Evolutionary conservation across 2,888 invertebrate species (phyloP), one percentile per base, ranked within the genome.

Genomic region (Blera fallax): DNA sequence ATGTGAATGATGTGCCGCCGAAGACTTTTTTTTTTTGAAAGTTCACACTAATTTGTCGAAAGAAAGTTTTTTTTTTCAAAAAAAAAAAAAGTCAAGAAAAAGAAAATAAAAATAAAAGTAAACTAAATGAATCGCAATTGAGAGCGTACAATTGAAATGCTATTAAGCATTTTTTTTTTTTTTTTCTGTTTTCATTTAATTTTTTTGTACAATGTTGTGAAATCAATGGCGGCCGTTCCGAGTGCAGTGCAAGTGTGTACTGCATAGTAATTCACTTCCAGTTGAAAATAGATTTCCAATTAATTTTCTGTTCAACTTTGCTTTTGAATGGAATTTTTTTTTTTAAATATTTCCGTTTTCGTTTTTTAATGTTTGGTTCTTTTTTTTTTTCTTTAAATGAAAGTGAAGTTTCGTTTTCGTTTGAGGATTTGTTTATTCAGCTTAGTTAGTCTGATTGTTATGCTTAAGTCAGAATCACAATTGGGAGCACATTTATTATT

Each of bases 21-120:
- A 16, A 21, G 34, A 62, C 52, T 40, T 83, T 83, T 83, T 83
- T 43, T 40, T 83, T 83, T 83, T 83, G 83, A 83, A 83, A 83
- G 79, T 79, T 78, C 50, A 73, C 48, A 74, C 79, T 80, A 70
- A 72, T 80, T 73, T 70, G 65, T 73, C 50, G 65, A 74, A n/a
- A 79, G 83, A 84, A 84, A 84, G 83, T 84, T 84, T 34, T 62
- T 50, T 64, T 78, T 78, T 56, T 21, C n/a, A n/a, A n/a, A n/a
- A n/a, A n/a, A n/a, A n/a, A n/a, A n/a, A n/a, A n/a, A 29, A 45
- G n/a, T 34, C 10, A 48, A 48, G 10, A 58, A 69, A 67, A 65
- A 54, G 43, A 65, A 73, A 79, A 72, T 40, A 48, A 74, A 83
- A 82, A 72, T 73, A 72, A 78, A 83, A 83, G 73, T 72, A 60